These are phyloP conservation scores for Potamarius usumacintae DNA, from an alignment of 2,113 vertebrate genomes.

Conservation along the genomic window DNA sequence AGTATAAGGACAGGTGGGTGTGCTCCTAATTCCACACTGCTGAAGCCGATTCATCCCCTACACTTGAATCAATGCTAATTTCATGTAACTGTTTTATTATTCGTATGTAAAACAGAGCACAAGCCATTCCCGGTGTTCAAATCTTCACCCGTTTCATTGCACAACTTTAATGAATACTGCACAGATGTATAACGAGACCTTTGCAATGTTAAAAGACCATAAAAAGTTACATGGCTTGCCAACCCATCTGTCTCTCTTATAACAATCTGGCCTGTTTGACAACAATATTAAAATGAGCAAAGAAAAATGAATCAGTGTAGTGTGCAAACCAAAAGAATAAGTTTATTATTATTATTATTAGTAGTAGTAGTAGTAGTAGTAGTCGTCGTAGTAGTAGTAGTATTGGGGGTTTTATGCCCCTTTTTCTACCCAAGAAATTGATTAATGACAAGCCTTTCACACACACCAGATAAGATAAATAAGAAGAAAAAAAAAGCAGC, in stretches of 20 bases:
- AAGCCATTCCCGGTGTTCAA: background rate
- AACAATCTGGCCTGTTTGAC: background rate
- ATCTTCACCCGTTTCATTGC: background rate
- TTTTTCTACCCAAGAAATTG: background rate
- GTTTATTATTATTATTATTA: background rate
- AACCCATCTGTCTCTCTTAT: background rate
- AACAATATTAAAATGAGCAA: background rate
- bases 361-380: background rate
- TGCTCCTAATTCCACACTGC: background rate
- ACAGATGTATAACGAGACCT: slow-evolving; percentile 23
- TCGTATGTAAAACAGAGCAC: background rate
- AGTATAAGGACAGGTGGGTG: background rate
- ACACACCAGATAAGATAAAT: background rate
- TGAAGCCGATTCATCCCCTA: too few species aligned
- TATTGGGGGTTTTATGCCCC: too few species aligned
- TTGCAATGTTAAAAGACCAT: background rate
- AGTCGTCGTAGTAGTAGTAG: too few species aligned
- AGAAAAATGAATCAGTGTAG: background rate
- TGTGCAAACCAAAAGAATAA: background rate
- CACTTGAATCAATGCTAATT: background rate
- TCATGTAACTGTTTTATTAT: background rate
- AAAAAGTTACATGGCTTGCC: background rate
- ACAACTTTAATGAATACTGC: background rate
- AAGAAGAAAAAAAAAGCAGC: background rate
- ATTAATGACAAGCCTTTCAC: background rate